Conservation (phyloP, 2,797 vertebrate genomes). For the Sciurus vulgaris region DNA sequence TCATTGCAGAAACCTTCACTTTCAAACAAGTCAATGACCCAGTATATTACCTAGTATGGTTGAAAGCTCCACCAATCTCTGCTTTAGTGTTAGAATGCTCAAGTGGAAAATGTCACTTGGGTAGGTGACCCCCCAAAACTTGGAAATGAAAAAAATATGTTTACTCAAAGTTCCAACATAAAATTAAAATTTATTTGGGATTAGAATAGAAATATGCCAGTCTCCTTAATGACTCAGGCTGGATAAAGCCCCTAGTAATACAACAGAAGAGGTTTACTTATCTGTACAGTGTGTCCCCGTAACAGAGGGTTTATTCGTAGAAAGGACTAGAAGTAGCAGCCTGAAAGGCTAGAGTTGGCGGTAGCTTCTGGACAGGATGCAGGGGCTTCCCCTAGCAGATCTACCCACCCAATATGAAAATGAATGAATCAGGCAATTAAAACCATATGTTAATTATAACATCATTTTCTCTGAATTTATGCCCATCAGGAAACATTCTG, state of each 20-base stretch:
- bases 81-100: neutral
- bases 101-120: neutral
- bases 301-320: neutral
- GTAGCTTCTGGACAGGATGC: neutral
- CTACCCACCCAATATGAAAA: neutral
- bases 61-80: neutral
- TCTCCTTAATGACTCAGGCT: neutral
- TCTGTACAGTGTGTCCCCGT: neutral
- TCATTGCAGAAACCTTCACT: neutral
- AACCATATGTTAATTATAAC: neutral
- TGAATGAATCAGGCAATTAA: neutral
- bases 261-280: neutral
- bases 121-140: neutral
- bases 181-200: neutral
- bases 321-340: neutral
- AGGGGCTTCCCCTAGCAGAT: neutral
- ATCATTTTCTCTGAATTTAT: neutral
- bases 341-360: neutral
- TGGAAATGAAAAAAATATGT: neutral
- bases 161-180: neutral
- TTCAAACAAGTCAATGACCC: neutral
- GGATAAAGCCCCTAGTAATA: neutral
- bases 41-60: neutral
- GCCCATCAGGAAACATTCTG: neutral
- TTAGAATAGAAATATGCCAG: neutral